phyloP scores from a whole-genome alignment of 2,888 invertebrate species.

The Tenthredo distinguenda region DNA sequence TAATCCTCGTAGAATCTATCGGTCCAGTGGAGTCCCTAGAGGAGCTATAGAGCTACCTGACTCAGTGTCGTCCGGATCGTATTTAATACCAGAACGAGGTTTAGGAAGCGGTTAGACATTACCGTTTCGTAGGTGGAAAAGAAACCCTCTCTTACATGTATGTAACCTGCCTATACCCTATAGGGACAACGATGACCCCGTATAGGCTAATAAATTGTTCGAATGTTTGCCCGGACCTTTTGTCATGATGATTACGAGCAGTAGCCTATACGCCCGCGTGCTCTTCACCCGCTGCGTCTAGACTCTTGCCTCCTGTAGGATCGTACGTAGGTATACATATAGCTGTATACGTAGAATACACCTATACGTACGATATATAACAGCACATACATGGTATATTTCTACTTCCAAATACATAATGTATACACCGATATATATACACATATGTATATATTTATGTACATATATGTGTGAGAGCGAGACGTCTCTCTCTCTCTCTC shows the following conservation, averaged over 20 bases:
- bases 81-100: slow-evolving; percentile 32
- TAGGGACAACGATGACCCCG: slow-evolving; percentile 49
- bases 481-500: not conserved
- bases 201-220: slow-evolving; percentile 76
- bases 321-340: slow-evolving; percentile 14
- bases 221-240: slow-evolving; percentile 74
- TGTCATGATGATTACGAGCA: slow-evolving; percentile 74
- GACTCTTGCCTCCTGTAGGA: slow-evolving; percentile 43
- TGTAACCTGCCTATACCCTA: not conserved
- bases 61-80: not conserved
- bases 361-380: not conserved
- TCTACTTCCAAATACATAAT: not conserved
- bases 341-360: not conserved
- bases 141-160: not conserved
- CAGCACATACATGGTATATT: slow-evolving; percentile 61
- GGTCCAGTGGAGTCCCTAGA: not conserved
- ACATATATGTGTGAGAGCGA: not conserved
- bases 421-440: not conserved
- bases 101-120: slow-evolving; percentile 28
- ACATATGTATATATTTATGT: not conserved
- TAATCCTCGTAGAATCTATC: not conserved
- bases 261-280: slow-evolving; percentile 60
- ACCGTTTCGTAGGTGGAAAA: slow-evolving; percentile 16
- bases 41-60: slow-evolving; percentile 7
- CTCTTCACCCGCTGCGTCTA: slow-evolving; percentile 47